Evolutionary conservation across 2,113 vertebrate species (phyloP), one percentile per base, ranked within the genome.

Genomic region (Paradisaea rubra): DNA sequence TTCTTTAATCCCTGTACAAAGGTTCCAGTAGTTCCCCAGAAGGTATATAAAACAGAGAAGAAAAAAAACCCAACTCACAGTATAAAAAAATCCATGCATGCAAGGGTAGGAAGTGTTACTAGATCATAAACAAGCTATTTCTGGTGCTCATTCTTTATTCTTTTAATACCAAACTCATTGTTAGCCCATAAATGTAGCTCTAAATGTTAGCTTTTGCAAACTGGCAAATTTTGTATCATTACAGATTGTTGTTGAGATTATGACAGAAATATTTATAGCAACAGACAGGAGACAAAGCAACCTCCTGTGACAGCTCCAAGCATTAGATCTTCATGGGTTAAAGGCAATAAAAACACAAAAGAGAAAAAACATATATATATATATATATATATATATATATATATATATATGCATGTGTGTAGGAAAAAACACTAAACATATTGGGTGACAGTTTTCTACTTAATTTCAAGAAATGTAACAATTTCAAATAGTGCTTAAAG

Each of bases 181-280:
- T 39, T 54, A 89, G 49, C 41, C 22, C 16, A n/a, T 6, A 76
- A 61, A 47, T 64, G 41, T 68, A 74, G 33, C 37, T 94, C 82
- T 73, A 28, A 39, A 39, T 39, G 39, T 39, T 39, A 39, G 39
- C 13, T 74, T n/a, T 4, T 53, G 41, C 50, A 86, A 91, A 81
- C 57, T 57, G 42, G 21, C 18, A 84, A 68, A 81, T 89, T 53
- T 78, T 81, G 9, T 39, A 59, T 71, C 56, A 45, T 27, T 89
- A 87, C 65, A 78, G 61, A 81, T 15, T 80, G 25, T 44, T 73
- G 35, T 44, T 79, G 82, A 79, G 57, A 79, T 60, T 64, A 66
- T 47, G 68, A 93, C 72, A 92, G 57, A 73, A 94, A 84, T 56
- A 90, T 61, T 73, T 93, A 77, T 33, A 88, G 68, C 30, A 77